Percentiles rank a stretch among this genome's conserved stretches.
Evolutionary conservation across 2,888 invertebrate species (phyloP).

Genomic region (Galerucella calmariensis): DNA sequence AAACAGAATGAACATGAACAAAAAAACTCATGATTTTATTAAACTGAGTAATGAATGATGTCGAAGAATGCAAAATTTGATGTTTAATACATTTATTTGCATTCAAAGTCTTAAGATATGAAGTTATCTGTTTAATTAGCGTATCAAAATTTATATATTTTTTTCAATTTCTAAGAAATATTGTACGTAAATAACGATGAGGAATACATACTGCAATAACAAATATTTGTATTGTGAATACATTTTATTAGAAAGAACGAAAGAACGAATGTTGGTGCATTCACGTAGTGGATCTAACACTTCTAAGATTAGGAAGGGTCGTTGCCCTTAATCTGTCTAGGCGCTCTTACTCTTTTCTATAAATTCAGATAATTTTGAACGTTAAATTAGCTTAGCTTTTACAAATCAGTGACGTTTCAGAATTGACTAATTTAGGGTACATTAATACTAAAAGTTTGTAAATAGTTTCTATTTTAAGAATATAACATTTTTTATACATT

Average conservation of each 20-base stretch:
- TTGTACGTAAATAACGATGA: constrained; percentile 9
- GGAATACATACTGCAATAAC: constrained; percentile 4
- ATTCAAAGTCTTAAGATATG: constrained; percentile 23
- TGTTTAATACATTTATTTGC: constrained; percentile 19
- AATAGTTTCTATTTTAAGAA: neutral
- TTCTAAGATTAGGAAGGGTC: constrained; percentile 58
- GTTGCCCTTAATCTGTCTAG: constrained; percentile 55
- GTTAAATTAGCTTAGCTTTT: constrained; percentile 6
- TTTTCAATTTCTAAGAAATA: constrained; percentile 11
- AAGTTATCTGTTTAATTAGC: constrained; percentile 20
- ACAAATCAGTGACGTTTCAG: neutral
- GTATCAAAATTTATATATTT: constrained; percentile 16
- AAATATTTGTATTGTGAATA: constrained; percentile 15
- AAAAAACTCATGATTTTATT: too few species aligned
- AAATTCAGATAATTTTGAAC: constrained; percentile 42
- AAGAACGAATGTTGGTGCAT: constrained; percentile 42
- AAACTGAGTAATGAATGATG: too few species aligned
- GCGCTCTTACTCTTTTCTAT: constrained; percentile 53
- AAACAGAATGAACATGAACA: too few species aligned
- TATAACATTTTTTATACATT: too few species aligned
- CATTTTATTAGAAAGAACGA: constrained; percentile 17
- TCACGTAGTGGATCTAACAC: constrained; percentile 52
- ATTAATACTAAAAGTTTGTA: neutral
- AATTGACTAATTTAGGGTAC: neutral
- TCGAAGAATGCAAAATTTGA: constrained; percentile 1